phyloP scores from a whole-genome alignment of 2,113 vertebrate genomes.

The Barnardius zonarius region DNA sequence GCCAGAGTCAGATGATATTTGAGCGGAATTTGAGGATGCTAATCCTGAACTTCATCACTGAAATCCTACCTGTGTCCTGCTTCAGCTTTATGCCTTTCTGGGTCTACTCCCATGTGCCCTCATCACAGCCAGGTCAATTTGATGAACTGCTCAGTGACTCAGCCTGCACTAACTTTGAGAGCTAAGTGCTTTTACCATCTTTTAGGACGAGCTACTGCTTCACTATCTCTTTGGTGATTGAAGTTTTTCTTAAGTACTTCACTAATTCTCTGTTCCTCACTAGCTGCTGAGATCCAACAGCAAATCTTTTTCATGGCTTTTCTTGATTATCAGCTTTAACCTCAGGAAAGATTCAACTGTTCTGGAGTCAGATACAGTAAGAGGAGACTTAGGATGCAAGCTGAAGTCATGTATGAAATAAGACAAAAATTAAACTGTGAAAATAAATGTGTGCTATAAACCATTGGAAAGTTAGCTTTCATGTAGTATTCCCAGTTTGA shows the following conservation, averaged over 20 bases:
- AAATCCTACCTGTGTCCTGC: background rate
- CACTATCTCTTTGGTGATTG: background rate
- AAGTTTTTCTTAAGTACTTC: background rate
- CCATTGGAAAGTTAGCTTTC: background rate
- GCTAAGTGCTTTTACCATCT: background rate
- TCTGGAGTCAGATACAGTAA: background rate
- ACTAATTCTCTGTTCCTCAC: background rate
- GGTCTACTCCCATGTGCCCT: background rate
- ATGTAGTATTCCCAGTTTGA: background rate
- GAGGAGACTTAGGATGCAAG: background rate
- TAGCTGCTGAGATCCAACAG: background rate
- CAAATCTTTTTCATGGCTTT: background rate
- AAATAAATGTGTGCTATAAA: background rate
- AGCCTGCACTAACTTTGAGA: background rate
- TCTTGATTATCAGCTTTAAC: background rate
- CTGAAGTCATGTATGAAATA: background rate
- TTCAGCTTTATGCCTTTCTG: background rate
- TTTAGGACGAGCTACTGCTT: background rate
- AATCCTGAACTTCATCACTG: background rate
- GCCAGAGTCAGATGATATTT: background rate
- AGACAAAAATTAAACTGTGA: background rate
- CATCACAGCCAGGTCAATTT: background rate
- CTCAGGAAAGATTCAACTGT: background rate
- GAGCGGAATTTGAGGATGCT: background rate
- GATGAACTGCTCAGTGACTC: slow-evolving; percentile 20